Conservation (phyloP, 2,888 invertebrate species). For the Pocota personata region DNA sequence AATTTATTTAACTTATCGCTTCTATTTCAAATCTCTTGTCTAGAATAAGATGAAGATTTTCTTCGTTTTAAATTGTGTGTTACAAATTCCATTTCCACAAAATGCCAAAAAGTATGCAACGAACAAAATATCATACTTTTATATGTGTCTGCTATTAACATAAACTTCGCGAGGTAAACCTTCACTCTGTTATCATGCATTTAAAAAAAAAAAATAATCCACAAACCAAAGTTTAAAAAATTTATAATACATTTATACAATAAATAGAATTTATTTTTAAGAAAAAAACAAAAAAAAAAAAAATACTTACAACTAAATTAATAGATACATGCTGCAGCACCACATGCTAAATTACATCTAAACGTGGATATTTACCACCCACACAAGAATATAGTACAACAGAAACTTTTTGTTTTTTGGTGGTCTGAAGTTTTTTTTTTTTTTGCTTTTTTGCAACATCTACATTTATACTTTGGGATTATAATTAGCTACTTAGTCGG, state of each 20-base stretch:
- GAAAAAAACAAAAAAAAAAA: too few species aligned
- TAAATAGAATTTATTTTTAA: not conserved
- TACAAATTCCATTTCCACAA: too few species aligned
- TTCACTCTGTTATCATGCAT: not conserved
- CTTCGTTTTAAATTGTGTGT: too few species aligned
- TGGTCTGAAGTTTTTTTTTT: not conserved
- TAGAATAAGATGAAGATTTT: too few species aligned
- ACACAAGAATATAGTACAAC: constrained; percentile 1
- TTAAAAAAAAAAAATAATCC: not conserved
- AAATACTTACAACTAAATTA: constrained; percentile 68
- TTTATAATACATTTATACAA: not conserved
- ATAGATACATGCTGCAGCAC: constrained; percentile 65
- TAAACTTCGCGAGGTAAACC: not conserved
- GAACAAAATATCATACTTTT: not conserved
- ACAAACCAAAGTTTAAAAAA: not conserved
- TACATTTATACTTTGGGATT: constrained; percentile 36
- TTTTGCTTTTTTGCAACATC: constrained; percentile 45
- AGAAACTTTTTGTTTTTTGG: not conserved
- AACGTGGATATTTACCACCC: constrained; percentile 8
- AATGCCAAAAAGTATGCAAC: constrained; percentile 35
- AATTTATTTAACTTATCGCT: too few species aligned
- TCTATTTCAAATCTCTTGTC: too few species aligned
- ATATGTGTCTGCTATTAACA: constrained; percentile 2
- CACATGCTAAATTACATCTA: constrained; percentile 65
- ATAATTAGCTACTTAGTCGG: constrained; percentile 69